phyloP scores from a whole-genome alignment of 2,113 vertebrate species.

The Rhinichthys klamathensis region DNA sequence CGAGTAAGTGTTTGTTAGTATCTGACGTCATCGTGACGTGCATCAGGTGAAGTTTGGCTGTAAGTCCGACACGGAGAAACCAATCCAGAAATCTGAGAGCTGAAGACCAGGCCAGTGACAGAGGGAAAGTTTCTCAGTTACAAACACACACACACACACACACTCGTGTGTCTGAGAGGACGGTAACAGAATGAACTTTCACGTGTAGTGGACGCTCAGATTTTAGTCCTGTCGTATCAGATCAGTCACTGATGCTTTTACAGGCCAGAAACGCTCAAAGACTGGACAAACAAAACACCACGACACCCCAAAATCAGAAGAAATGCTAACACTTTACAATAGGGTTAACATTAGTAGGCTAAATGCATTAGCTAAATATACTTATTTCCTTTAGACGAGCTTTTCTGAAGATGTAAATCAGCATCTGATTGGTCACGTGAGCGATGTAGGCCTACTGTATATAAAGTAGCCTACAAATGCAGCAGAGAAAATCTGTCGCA shows the following conservation, averaged over 20 bases:
- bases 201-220: not conserved
- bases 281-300: not conserved
- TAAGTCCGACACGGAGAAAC: not conserved
- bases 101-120: not conserved
- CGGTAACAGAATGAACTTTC: not conserved
- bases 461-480: not conserved
- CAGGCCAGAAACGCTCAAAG: not conserved
- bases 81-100: constrained; percentile 8
- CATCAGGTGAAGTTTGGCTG: not conserved
- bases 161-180: not conserved
- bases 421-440: not conserved
- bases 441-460: not conserved
- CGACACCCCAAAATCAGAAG: not conserved
- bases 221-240: not conserved
- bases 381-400: not conserved
- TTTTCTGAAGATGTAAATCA: not conserved
- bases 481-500: not conserved
- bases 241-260: not conserved
- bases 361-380: not conserved
- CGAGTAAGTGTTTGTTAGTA: not conserved
- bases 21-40: not conserved
- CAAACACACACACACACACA: not conserved
- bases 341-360: no score
- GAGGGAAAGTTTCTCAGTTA: constrained; percentile 19
- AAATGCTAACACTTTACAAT: no score